Base-by-base conservation (phyloP, 2,113 vertebrate species). In the Pedionomus torquatus region DNA sequence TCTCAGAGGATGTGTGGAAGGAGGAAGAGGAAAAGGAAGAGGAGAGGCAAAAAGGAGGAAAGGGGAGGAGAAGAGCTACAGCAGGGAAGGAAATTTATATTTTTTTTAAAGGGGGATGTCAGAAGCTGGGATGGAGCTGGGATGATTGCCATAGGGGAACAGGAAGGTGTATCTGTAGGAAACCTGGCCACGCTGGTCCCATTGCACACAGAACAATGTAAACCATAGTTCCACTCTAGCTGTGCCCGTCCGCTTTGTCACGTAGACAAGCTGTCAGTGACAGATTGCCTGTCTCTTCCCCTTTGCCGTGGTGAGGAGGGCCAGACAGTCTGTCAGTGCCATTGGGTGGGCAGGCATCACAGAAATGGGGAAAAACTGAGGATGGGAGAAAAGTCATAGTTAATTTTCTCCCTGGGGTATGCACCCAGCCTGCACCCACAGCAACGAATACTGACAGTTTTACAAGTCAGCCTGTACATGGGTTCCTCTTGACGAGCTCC, bases 161-260 rank as follows among this genome's bases (percentile, higher is more conserved):
- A 69, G 87, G 94, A 96, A 91, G n/a, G 19, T 87, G 14, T 89
- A 68, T 87, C 87, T 93, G 15, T 93, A 85, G 95, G 57, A 96
- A 84, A 30, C 26, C 16, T 87, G 78, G 35, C 87, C 84, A 5
- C 33, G 1, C 57, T 68, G 65, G 46, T 79, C 65, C 65, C 24
- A 6, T 37, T 85, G 89, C 81, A 82, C 74, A 76, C 26, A 69
- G 60, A 87, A 85, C 74, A 83, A 41, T 74, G 84, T 72, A 69
- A 87, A 78, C 74, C 83, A 30, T 72, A 54, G 66, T 63, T 91
- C 52, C 52, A 54, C 30, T 76, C 77, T 17, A 24, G 71, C 92
- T 49, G 37, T 54, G 37, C 48, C 83, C 17, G 0, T 77, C 70
- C 52, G 83, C 80, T 84, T 90, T 71, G 95, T 94, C 94, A 95